phyloP scores from a whole-genome alignment of 1,140 invertebrate genomes.

The Hyposmocoma kahamanoa region DNA sequence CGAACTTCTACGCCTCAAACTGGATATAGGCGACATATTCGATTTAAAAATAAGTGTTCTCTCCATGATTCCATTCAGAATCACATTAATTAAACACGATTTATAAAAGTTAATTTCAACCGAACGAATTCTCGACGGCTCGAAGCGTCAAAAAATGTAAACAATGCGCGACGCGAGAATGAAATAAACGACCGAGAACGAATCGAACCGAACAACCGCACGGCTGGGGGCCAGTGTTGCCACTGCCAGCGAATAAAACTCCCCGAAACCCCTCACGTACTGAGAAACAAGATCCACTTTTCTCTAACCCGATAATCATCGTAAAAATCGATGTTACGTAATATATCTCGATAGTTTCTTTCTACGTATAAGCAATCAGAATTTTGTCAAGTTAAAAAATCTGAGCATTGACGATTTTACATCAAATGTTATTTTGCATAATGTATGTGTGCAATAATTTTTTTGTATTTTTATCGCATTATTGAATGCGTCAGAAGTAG shows the following conservation, averaged over 20 bases:
- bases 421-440: too few relatives aligned
- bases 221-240: slow-evolving; percentile 56
- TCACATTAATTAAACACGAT: slow-evolving; percentile 11
- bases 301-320: slow-evolving; percentile 26
- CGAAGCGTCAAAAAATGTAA: slow-evolving; percentile 65
- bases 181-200: slow-evolving; percentile 38
- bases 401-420: too few relatives aligned
- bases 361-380: too few relatives aligned
- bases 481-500: too few relatives aligned
- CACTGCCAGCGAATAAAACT: slow-evolving; percentile 44
- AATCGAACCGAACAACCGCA: slow-evolving; percentile 49
- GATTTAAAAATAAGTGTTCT: slow-evolving; percentile 67
- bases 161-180: slow-evolving; percentile 43
- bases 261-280: slow-evolving; percentile 24
- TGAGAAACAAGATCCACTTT: slow-evolving; percentile 35
- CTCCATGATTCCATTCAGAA: slow-evolving; percentile 68
- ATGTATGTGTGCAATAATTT: too few relatives aligned
- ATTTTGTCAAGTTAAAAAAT: too few relatives aligned
- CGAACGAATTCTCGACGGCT: not conserved
- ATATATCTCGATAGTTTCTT: slow-evolving; percentile 16
- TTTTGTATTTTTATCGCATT: too few relatives aligned
- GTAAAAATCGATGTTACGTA: slow-evolving; percentile 38
- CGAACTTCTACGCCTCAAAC: slow-evolving; percentile 66
- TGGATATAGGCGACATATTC: slow-evolving; percentile 67
- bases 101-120: slow-evolving; percentile 6